phyloP scores from a whole-genome alignment of 2,113 vertebrate genomes.

The Paramormyrops kingsleyae region DNA sequence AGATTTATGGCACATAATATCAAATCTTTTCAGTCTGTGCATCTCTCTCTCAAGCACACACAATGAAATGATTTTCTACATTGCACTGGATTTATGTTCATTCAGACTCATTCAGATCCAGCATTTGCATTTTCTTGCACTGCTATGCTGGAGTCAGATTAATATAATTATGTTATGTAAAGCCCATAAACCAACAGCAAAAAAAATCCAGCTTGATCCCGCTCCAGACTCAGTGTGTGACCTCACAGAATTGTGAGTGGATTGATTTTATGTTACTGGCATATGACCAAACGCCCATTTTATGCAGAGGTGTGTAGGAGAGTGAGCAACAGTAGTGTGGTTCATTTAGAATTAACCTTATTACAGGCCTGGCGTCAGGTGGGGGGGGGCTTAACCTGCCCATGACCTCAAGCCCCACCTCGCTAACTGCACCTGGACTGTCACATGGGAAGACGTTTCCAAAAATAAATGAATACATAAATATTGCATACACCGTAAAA shows the following conservation, averaged over 20 bases:
- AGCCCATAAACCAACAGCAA: neutral
- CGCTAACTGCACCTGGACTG: neutral
- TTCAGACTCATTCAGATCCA: neutral
- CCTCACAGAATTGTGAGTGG: neutral
- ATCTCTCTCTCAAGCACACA: neutral
- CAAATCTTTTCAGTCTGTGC: neutral
- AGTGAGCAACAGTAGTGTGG: neutral
- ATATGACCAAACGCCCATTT: neutral
- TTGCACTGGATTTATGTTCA: neutral
- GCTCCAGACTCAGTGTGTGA: neutral
- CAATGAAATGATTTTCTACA: neutral
- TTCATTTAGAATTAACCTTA: neutral
- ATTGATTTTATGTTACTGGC: neutral
- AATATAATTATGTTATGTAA: neutral
- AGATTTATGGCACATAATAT: neutral
- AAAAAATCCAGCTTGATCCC: neutral
- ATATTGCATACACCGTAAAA: neutral
- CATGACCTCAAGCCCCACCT: neutral
- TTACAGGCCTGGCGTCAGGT: neutral
- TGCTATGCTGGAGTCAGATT: neutral
- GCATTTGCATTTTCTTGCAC: neutral
- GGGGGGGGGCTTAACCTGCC: neutral
- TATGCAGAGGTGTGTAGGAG: neutral
- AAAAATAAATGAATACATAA: neutral
- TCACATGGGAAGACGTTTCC: neutral